A percentile compares a stretch with the other conserved stretches of the same genome.
These are phyloP conservation scores for Probosciger aterrimus DNA, from an alignment of 2,113 vertebrate species.

Conservation along the genomic window DNA sequence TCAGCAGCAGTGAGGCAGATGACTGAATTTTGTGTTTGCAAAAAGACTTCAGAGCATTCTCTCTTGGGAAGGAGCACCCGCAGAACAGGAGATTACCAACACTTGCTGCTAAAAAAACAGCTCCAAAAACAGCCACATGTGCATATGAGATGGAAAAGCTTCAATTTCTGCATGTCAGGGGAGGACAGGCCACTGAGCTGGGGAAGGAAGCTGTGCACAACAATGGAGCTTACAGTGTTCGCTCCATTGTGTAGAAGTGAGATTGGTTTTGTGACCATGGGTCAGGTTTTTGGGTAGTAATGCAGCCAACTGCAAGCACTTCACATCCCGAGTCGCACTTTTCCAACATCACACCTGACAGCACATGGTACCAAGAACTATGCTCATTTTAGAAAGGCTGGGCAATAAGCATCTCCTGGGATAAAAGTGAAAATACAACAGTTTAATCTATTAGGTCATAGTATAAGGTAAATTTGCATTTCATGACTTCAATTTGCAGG, in stretches of 20 bases:
- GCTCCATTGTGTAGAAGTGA: background rate
- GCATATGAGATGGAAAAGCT: background rate
- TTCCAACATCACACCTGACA: background rate
- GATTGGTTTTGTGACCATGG: background rate
- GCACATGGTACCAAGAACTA: accelerated
- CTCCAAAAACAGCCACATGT: background rate
- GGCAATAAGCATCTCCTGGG: background rate
- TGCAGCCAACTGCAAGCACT: accelerated
- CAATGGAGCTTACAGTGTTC: background rate
- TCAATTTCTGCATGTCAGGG: background rate
- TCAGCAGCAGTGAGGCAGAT: background rate
- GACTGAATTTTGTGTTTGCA: background rate
- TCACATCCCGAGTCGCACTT: background rate
- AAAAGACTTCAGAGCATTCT: background rate
- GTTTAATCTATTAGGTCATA: background rate
- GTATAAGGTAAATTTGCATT: background rate
- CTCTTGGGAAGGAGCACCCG: background rate
- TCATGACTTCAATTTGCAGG: background rate
- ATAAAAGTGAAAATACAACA: background rate
- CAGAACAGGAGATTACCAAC: background rate
- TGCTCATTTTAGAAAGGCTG: background rate
- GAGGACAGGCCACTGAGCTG: background rate
- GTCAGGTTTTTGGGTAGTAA: background rate
- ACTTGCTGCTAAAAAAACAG: background rate
- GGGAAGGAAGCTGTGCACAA: background rate